These are phyloP conservation scores for Drosophila triauraria DNA, from an alignment of 1,140 invertebrate species.

Conservation along the genomic window DNA sequence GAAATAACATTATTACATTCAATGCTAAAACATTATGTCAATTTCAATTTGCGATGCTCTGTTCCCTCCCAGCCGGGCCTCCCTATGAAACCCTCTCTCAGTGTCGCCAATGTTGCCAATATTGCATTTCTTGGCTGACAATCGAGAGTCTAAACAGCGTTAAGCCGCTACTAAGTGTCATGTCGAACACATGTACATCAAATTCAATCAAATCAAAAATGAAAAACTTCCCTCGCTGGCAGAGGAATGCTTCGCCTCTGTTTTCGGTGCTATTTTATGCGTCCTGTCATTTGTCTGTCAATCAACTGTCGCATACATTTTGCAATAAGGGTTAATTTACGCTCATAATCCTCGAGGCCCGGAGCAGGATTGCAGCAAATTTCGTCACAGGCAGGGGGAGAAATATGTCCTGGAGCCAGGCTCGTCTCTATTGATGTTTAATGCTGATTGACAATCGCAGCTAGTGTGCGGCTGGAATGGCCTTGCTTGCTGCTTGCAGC, in stretches of 20 bases:
- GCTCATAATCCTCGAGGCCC: constrained; percentile 73
- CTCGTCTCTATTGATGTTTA: constrained; percentile 67
- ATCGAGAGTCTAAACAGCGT: constrained; percentile 64
- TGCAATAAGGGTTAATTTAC: constrained; percentile 83
- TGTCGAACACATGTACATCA: constrained; percentile 78
- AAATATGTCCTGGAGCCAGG: constrained; percentile 59
- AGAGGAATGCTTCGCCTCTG: constrained; percentile 2
- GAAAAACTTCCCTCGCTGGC: constrained; percentile 19
- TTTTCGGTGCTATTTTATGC: constrained; percentile 62
- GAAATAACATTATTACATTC: constrained; percentile 16
- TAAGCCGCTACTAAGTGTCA: constrained; percentile 80
- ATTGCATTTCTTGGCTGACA: constrained; percentile 46
- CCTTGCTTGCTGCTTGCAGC: constrained; percentile 10
- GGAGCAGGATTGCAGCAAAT: constrained; percentile 61
- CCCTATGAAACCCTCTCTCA: constrained; percentile 2
- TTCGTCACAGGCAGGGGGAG: constrained; percentile 46
- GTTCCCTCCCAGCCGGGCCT: not conserved
- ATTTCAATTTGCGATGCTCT: constrained; percentile 30
- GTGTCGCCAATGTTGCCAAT: constrained; percentile 29
- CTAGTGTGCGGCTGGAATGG: constrained; percentile 8
- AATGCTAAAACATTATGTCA: constrained; percentile 35
- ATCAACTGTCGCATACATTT: constrained; percentile 82
- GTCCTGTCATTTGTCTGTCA: constrained; percentile 81
- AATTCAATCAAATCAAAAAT: constrained; percentile 80
- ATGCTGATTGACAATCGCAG: constrained; percentile 75